phyloP scores from a whole-genome alignment of 2,888 invertebrate genomes.

The Melieria picta region DNA sequence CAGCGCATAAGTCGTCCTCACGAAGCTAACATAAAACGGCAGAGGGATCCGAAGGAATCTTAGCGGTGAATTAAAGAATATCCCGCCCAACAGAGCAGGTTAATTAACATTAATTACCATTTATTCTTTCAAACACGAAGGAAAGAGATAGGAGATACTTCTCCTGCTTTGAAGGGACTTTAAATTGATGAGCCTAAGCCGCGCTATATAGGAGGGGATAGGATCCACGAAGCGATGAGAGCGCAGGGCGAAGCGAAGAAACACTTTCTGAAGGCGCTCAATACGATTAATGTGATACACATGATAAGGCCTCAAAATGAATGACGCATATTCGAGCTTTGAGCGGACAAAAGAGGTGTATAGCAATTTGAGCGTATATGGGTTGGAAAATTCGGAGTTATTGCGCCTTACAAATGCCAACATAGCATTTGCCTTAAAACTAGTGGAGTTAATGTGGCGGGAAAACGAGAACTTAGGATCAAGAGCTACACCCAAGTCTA shows the following conservation, averaged over 20 bases:
- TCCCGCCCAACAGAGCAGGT: too few species aligned
- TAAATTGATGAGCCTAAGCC: neutral
- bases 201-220: constrained; percentile 1
- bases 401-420: constrained; percentile 12
- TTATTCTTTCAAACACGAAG: neutral
- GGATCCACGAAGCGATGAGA: neutral
- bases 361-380: constrained; percentile 16
- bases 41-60: too few species aligned
- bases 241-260: constrained; percentile 8
- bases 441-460: constrained; percentile 7
- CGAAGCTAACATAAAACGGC: too few species aligned
- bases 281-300: constrained; percentile 13
- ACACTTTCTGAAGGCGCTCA: constrained; percentile 17
- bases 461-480: constrained; percentile 17
- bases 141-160: neutral
- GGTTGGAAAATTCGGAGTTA: constrained; percentile 2
- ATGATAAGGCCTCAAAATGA: constrained; percentile 21
- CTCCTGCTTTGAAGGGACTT: constrained; percentile 7
- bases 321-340: constrained; percentile 12
- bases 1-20: too few species aligned
- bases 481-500: constrained; percentile 15
- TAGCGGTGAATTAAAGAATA: too few species aligned
- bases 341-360: constrained; percentile 15
- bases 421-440: constrained; percentile 3
- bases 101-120: neutral